Evolutionary conservation across 2,113 vertebrate genomes (phyloP), one percentile per base, ranked within the genome.

Genomic region (Himantopus leucocephalus): DNA sequence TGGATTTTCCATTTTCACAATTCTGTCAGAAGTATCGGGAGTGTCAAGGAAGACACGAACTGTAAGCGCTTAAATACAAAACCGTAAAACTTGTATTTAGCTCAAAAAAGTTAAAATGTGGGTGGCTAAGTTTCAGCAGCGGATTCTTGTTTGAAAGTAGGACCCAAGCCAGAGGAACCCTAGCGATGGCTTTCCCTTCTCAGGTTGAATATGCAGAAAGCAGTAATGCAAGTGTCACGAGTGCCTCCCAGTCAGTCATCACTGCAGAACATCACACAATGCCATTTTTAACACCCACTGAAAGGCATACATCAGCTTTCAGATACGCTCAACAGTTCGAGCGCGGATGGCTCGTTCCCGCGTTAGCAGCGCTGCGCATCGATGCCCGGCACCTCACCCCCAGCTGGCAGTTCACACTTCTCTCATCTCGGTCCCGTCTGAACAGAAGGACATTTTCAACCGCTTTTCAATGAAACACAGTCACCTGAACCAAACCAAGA

Each of bases 271-370:
- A 39, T 43, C 78, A 77, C 64, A 79, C 85, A 27, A 41, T 26
- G 59, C 59, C 73, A 45, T 67, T 47, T 85, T 30, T 13, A 37
- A 59, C 80, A 59, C 37, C 75, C 71, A 41, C 67, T 10, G 45
- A 45, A 70, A 76, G 39, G 81, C 58, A 76, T 13, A 50, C 32
- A n/a, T 45, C 43, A 63, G 70, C 43, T 67, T 29, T 14, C 68
- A 43, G 73, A 24, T 18, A 52, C 0, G 2, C 17, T 47, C 66
- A 67, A 27, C 20, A 24, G 22, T 5, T 4, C 6, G 15, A 73
- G 43, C 14, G 1, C 0, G 0, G 70, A 30, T 2, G 39, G 37
- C 23, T 70, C 0, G 0, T 5, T 73, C 39, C 62, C 0, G 0
- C 3, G 1, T 8, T 8, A 15, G 45, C 1, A 2, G 53, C 0